phyloP scores from a whole-genome alignment of 2,888 invertebrate species.

The Sesamia inferens region DNA sequence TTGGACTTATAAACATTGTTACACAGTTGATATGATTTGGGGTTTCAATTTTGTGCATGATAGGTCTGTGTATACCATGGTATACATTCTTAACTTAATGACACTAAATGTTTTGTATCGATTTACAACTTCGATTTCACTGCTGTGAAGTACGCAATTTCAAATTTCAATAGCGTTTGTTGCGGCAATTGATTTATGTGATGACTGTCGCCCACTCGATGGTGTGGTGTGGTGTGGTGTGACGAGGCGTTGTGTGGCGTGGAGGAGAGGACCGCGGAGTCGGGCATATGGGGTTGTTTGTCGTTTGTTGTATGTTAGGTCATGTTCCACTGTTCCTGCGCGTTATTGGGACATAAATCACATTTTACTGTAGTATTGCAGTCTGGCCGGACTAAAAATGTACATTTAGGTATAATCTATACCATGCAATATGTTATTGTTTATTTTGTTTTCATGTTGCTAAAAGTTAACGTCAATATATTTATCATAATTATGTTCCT shows the following conservation, averaged over 20 bases:
- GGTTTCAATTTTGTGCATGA: no score
- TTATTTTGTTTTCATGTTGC: neutral
- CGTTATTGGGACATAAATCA: slow-evolving; percentile 12
- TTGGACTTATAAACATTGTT: no score
- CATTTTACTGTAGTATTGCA: neutral
- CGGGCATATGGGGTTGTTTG: slow-evolving; percentile 7
- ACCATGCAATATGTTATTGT: neutral
- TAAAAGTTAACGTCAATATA: no score
- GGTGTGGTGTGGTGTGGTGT: neutral
- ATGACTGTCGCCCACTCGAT: slow-evolving; percentile 3
- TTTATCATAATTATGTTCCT: neutral
- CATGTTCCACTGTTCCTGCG: neutral
- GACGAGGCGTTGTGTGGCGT: neutral
- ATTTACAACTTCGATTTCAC: no score
- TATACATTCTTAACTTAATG: no score
- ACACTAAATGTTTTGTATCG: no score
- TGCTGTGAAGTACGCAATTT: no score
- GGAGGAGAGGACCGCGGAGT: slow-evolving; percentile 1
- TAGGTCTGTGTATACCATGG: no score
- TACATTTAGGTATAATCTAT: neutral
- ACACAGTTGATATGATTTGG: no score
- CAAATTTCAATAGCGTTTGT: no score
- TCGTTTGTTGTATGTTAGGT: slow-evolving; percentile 5
- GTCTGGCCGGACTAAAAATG: neutral
- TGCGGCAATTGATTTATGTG: slow-evolving; percentile 32